A percentile compares a stretch with the other conserved stretches of the same genome.
phyloP scores from a whole-genome alignment of 2,888 invertebrate species.

The Dasypolia templi region DNA sequence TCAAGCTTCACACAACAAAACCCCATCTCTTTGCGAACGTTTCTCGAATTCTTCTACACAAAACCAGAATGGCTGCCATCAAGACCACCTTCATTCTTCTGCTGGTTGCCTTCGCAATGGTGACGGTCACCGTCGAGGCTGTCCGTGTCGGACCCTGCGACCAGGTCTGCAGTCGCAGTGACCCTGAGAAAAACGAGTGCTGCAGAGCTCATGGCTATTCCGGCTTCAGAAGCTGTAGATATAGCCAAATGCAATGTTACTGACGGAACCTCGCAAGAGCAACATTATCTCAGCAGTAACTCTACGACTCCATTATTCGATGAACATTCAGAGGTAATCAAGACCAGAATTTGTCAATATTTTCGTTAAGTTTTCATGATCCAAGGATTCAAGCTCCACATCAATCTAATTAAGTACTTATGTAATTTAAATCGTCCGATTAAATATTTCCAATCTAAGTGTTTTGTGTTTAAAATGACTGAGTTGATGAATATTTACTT shows the following conservation, averaged over 20 bases:
- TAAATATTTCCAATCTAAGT: conserved; percentile 10
- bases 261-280: conserved; percentile 6
- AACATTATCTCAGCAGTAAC: background rate
- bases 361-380: background rate
- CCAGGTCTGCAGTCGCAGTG: conserved; percentile 29
- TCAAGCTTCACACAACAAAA: conserved; percentile 4
- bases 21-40: conserved; percentile 13
- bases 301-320: no score
- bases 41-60: background rate
- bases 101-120: conserved; percentile 40
- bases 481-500: no score
- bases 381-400: no score
- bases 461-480: no score
- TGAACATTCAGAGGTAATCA: background rate
- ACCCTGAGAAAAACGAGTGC: conserved; percentile 34
- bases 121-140: conserved; percentile 23
- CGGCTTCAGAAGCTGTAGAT: conserved; percentile 12
- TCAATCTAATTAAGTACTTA: background rate
- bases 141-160: conserved; percentile 37
- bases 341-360: background rate
- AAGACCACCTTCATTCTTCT: conserved; percentile 38
- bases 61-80: conserved; percentile 31
- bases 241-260: conserved; percentile 24
- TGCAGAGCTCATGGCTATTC: conserved; percentile 38
- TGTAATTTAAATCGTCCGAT: background rate